Percentiles rank a stretch among this genome's conserved stretches.
Conservation (phyloP, 2,113 vertebrate genomes). For the Passer montanus region DNA sequence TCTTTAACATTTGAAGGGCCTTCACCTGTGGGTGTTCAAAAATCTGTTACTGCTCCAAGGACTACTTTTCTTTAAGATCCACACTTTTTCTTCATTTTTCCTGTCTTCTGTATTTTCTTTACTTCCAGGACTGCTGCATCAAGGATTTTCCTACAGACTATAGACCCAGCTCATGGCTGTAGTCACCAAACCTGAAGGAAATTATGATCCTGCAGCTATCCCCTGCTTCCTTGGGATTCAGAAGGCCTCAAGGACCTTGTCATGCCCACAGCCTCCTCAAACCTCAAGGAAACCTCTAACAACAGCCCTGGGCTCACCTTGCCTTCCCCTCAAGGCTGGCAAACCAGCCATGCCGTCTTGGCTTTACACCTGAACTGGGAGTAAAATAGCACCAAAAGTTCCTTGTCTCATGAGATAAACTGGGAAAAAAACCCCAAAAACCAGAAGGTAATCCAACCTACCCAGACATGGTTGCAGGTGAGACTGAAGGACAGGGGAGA, state of each 20-base stretch:
- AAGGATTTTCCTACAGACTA: neutral
- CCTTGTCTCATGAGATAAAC: neutral
- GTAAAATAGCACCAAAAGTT: neutral
- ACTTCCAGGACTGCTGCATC: neutral
- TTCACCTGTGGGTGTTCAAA: neutral
- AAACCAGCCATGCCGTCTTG: neutral
- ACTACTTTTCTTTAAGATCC: neutral
- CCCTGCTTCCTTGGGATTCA: neutral
- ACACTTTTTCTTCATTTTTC: neutral
- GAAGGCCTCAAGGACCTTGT: fast-evolving
- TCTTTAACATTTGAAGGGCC: neutral
- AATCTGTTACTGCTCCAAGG: neutral
- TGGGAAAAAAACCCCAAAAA: neutral
- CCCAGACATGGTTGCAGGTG: fast-evolving
- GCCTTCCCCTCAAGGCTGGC: neutral
- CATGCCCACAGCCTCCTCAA: neutral
- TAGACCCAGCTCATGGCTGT: fast-evolving
- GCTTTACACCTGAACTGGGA: neutral
- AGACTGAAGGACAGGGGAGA: neutral
- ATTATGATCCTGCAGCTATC: neutral
- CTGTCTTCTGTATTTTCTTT: neutral
- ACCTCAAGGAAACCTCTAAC: neutral
- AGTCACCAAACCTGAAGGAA: neutral
- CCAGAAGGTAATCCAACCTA: neutral
- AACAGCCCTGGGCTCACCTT: neutral